Evolutionary conservation across 2,113 vertebrate genomes (phyloP).

Genomic region (Synodontis membranacea): DNA sequence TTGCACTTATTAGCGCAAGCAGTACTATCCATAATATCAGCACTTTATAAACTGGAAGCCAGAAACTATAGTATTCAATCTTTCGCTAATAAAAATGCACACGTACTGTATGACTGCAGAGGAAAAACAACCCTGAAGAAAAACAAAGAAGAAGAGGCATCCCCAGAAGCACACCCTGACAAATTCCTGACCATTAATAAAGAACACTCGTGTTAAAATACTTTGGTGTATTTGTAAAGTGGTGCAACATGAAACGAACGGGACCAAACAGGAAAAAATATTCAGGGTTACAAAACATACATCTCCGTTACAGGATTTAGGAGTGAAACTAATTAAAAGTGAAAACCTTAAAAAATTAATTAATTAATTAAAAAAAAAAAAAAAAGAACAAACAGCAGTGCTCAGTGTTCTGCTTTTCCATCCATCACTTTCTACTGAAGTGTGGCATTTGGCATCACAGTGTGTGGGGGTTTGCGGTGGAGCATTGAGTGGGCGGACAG

Average conservation of each 20-base stretch:
- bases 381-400: neutral
- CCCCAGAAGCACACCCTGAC: neutral
- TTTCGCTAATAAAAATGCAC: neutral
- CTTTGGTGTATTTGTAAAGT: neutral
- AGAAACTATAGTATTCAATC: neutral
- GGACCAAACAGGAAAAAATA: neutral
- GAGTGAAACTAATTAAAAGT: neutral
- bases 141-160: neutral
- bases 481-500: neutral
- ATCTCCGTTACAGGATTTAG: neutral
- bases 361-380: too few relatives aligned
- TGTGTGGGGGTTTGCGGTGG: neutral
- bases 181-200: neutral
- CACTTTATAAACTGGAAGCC: too few relatives aligned
- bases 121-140: neutral
- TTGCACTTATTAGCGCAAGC: neutral
- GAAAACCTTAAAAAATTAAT: too few relatives aligned
- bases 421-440: slow-evolving; percentile 8
- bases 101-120: neutral
- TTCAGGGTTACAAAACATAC: neutral
- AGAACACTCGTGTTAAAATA: neutral
- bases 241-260: neutral
- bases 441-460: slow-evolving; percentile 26
- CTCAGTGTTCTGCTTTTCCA: neutral
- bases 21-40: neutral